A percentile compares a stretch with the other conserved stretches of the same genome.
Conservation (phyloP, 2,888 invertebrate species). For the Trissolcus brochymenae region DNA sequence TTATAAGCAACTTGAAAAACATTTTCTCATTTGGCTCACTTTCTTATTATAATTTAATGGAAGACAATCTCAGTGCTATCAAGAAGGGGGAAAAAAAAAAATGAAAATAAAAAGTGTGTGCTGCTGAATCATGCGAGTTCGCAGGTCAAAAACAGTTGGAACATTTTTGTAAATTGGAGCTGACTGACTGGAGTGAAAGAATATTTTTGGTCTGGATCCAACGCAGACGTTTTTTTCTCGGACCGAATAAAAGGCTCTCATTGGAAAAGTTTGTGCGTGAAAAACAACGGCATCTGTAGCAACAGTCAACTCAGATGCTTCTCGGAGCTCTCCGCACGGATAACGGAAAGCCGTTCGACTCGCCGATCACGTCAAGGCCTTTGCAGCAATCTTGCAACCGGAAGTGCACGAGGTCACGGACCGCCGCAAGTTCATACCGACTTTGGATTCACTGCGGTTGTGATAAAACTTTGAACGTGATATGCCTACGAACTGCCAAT, state of each 20-base stretch:
- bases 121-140: background rate
- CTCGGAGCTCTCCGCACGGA: conserved; percentile 21
- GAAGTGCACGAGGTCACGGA: conserved; percentile 68
- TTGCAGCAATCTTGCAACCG: conserved; percentile 61
- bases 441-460: conserved; percentile 24
- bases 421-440: conserved; percentile 58
- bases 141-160: conserved; percentile 6
- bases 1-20: no score
- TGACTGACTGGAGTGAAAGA: conserved; percentile 16
- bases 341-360: conserved; percentile 53
- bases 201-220: conserved; percentile 39
- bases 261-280: conserved; percentile 34
- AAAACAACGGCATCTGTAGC: conserved; percentile 39
- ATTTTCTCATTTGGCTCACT: no score
- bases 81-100: background rate
- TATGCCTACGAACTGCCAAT: conserved; percentile 48
- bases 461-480: conserved; percentile 41
- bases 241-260: conserved; percentile 12
- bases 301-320: conserved; percentile 26
- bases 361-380: conserved; percentile 60
- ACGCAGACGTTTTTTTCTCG: conserved; percentile 9
- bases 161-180: conserved; percentile 28
- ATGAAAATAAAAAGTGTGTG: background rate
- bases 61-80: background rate
- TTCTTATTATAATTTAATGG: background rate